phyloP scores from a whole-genome alignment of 2,888 invertebrate species.

The Epinotia bilunana region DNA sequence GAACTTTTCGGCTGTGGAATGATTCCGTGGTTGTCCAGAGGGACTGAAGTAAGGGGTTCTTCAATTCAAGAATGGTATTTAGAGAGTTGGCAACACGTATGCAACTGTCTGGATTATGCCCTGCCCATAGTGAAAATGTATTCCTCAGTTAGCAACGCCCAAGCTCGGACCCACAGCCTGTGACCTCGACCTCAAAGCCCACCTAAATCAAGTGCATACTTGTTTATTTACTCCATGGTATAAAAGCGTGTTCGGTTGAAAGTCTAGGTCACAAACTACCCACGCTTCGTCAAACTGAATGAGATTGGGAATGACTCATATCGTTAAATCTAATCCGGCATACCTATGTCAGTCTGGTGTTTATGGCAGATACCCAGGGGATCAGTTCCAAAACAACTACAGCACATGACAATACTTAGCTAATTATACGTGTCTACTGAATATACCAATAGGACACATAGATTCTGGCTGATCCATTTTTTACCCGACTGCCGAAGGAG shows the following conservation, averaged over 20 bases:
- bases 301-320: slow-evolving; percentile 14
- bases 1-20: too few species aligned
- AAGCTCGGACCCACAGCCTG: too few species aligned
- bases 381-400: slow-evolving; percentile 15
- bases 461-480: not conserved
- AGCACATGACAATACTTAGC: not conserved
- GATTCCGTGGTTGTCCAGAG: too few species aligned
- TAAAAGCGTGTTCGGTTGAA: slow-evolving; percentile 2
- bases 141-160: too few species aligned
- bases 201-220: not conserved
- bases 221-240: slow-evolving; percentile 5
- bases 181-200: too few species aligned
- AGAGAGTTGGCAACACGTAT: too few species aligned
- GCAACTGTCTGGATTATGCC: too few species aligned
- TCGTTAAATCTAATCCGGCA: not conserved
- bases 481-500: too few species aligned
- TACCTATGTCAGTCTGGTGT: slow-evolving; percentile 18
- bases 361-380: slow-evolving; percentile 25
- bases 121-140: too few species aligned
- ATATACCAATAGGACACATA: not conserved
- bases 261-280: not conserved
- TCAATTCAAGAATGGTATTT: too few species aligned
- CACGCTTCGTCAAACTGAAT: slow-evolving; percentile 19
- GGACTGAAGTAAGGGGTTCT: too few species aligned
- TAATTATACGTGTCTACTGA: not conserved